Conservation (phyloP, 2,797 vertebrate species). For the Hyperoplus immaculatus region DNA sequence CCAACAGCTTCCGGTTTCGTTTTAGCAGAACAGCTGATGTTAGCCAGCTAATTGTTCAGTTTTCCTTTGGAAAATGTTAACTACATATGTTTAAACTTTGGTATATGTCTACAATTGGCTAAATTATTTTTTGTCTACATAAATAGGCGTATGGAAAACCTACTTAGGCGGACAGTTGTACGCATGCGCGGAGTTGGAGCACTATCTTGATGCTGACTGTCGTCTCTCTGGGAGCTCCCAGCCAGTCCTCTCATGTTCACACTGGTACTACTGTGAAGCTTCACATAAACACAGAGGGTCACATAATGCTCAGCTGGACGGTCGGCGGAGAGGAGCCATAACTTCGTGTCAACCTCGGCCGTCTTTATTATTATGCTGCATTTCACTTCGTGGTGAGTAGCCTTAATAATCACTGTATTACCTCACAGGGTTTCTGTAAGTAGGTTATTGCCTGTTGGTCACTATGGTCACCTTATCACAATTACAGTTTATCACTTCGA, state of each 20-base stretch:
- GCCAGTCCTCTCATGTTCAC: constrained; percentile 76
- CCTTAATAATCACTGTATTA: neutral
- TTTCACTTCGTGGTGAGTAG: constrained; percentile 71
- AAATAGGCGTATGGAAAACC: neutral
- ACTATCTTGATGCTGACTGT: constrained; percentile 61
- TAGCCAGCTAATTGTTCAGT: neutral
- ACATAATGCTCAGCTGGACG: constrained; percentile 68
- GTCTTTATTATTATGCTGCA: constrained; percentile 49
- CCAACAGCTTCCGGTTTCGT: neutral
- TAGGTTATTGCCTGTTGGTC: neutral
- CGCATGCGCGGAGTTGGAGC: constrained; percentile 1
- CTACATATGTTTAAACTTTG: neutral
- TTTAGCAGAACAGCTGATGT: neutral
- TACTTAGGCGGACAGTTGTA: neutral
- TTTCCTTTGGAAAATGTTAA: fast-evolving
- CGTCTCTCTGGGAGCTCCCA: constrained; percentile 63
- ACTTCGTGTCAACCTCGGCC: constrained; percentile 42
- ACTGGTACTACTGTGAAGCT: constrained; percentile 64
- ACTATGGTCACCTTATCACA: neutral
- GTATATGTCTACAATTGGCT: too few relatives aligned
- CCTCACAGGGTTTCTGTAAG: neutral
- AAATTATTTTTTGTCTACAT: too few relatives aligned
- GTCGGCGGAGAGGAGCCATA: constrained; percentile 26
- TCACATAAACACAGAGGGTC: constrained; percentile 59
- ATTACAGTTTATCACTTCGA: constrained; percentile 2